These are phyloP conservation scores for Tragelaphus imberbis DNA, from an alignment of 2,113 vertebrate genomes.

Conservation along the genomic window DNA sequence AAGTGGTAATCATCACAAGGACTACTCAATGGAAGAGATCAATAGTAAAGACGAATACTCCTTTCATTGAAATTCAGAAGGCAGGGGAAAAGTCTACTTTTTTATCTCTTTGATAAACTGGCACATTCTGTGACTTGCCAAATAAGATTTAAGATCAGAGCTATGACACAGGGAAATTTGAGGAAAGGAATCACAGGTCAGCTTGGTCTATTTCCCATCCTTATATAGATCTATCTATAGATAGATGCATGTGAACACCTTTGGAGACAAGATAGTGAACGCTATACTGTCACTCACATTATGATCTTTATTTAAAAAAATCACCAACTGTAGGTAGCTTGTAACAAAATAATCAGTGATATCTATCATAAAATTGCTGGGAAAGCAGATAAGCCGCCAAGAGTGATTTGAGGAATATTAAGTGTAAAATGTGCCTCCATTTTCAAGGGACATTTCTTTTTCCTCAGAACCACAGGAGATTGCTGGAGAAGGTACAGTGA, in stretches of 20 bases:
- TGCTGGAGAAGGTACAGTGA: not conserved
- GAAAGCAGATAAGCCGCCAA: conserved; percentile 45
- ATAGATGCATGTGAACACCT: not conserved
- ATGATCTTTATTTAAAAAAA: conserved; percentile 27
- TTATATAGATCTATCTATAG: conserved; percentile 36
- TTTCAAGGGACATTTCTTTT: conserved; percentile 19
- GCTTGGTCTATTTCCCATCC: conserved; percentile 10
- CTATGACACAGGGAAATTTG: conserved; percentile 25
- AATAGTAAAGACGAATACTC: conserved; percentile 51
- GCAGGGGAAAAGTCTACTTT: not conserved
- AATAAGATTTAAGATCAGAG: conserved; percentile 63
- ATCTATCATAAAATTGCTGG: conserved; percentile 53
- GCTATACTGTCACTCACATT: conserved; percentile 26
- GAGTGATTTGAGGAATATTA: conserved; percentile 41
- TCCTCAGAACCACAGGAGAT: not conserved
- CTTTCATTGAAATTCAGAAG: conserved; percentile 68
- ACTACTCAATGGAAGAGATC: conserved; percentile 47
- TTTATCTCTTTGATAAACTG: conserved; percentile 65
- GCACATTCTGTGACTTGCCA: conserved; percentile 47
- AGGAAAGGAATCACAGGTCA: conserved; percentile 52
- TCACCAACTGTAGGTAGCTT: conserved; percentile 6
- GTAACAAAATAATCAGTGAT: conserved; percentile 50
- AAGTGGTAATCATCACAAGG: conserved; percentile 54
- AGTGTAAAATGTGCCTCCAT: conserved; percentile 29
- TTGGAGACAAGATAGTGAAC: not conserved